Evolutionary conservation across 2,113 vertebrate species (phyloP).

Genomic region (Apodemus sylvaticus): DNA sequence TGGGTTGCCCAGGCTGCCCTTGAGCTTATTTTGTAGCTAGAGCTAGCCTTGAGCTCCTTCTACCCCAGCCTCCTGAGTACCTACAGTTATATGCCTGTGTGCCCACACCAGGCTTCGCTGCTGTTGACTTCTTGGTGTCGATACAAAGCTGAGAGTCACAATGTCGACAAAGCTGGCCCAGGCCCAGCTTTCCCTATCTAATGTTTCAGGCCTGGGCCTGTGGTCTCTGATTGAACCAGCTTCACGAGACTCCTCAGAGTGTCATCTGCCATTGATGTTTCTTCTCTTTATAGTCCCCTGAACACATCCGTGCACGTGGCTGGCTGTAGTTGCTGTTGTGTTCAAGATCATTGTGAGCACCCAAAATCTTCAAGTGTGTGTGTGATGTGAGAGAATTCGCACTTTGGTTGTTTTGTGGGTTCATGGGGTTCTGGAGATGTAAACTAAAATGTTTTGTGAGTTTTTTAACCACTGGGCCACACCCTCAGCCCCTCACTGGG

Average conservation of each 20-base stretch:
- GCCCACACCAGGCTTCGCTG: background rate
- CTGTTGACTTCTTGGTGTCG: background rate
- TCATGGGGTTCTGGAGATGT: background rate
- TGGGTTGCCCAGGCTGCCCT: background rate
- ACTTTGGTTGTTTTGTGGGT: background rate
- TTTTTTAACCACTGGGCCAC: background rate
- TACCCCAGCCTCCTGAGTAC: background rate
- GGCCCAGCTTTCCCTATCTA: background rate
- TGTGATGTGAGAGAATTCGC: background rate
- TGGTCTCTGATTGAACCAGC: background rate
- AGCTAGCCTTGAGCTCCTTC: background rate
- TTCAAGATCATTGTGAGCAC: accelerated
- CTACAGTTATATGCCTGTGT: too few species aligned
- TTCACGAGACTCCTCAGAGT: background rate
- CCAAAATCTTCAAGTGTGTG: background rate
- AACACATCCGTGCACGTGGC: background rate
- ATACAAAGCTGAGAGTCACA: background rate
- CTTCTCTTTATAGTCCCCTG: background rate
- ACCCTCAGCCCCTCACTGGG: too few species aligned
- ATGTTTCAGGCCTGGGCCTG: background rate
- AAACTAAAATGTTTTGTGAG: background rate
- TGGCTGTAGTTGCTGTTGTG: accelerated
- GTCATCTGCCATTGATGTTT: background rate
- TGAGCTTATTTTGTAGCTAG: too few species aligned
- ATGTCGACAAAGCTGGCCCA: background rate